Evolutionary conservation across 1,140 invertebrate species (phyloP).

Genomic region (Oryctes rhinoceros): DNA sequence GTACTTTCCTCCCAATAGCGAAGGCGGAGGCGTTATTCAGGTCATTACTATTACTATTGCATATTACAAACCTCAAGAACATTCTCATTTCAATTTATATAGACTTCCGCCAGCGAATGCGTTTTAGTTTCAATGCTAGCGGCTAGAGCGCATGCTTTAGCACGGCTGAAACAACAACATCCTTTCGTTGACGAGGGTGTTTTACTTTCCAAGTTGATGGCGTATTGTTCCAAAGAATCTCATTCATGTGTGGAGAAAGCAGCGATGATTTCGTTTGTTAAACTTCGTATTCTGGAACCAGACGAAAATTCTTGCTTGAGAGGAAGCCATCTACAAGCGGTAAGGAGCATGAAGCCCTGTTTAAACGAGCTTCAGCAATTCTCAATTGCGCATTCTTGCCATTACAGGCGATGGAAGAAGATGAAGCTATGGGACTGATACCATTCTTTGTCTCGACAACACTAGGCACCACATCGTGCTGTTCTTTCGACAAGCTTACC

Average conservation of each 20-base stretch:
- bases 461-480: slow-evolving; percentile 94
- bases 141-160: slow-evolving; percentile 92
- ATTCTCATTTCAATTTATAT: slow-evolving; percentile 48
- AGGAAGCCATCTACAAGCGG: slow-evolving; percentile 84
- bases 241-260: slow-evolving; percentile 99
- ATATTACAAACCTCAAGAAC: background rate
- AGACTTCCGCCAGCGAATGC: slow-evolving; percentile 98
- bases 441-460: slow-evolving; percentile 97
- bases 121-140: slow-evolving; percentile 95
- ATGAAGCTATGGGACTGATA: slow-evolving; percentile 87
- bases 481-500: slow-evolving; percentile 90
- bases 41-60: slow-evolving; percentile 60
- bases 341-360: slow-evolving; percentile 52
- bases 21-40: slow-evolving; percentile 94
- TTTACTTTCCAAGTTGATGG: slow-evolving; percentile 95
- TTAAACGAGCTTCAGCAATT: background rate
- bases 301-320: slow-evolving; percentile 92
- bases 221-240: slow-evolving; percentile 91
- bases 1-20: slow-evolving; percentile 80
- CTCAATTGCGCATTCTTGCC: background rate
- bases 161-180: slow-evolving; percentile 87
- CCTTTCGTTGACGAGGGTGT: slow-evolving; percentile 94
- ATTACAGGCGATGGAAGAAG: slow-evolving; percentile 88
- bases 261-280: slow-evolving; percentile 98
- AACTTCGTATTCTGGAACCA: slow-evolving; percentile 94